A percentile compares a stretch with the other conserved stretches of the same genome.
These are phyloP conservation scores for Drosophila setosimentum DNA, from an alignment of 2,888 invertebrate genomes.

Conservation along the genomic window DNA sequence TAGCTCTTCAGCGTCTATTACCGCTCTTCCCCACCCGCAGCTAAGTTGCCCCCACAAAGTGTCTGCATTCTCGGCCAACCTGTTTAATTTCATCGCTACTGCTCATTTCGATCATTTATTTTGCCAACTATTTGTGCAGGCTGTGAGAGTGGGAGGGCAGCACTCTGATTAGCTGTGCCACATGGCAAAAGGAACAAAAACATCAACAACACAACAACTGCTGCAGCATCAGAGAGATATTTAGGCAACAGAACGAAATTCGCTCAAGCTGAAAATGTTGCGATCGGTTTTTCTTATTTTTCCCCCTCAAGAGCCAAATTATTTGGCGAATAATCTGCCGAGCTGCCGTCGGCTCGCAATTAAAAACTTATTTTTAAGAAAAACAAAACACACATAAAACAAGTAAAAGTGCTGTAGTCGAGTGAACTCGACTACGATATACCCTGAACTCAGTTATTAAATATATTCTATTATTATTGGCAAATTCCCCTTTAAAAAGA, in stretches of 20 bases:
- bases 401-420: too few relatives aligned
- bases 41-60: conserved; percentile 16
- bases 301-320: conserved; percentile 78
- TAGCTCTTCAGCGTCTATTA: not conserved
- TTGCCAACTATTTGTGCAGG: conserved; percentile 56
- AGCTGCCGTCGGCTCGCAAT: conserved; percentile 65
- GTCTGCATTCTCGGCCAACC: conserved; percentile 70
- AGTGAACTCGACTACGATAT: too few relatives aligned
- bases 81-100: conserved; percentile 77
- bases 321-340: conserved; percentile 84
- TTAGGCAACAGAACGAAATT: conserved; percentile 59
- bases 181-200: conserved; percentile 26
- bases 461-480: too few relatives aligned
- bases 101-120: conserved; percentile 79
- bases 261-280: conserved; percentile 62
- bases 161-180: conserved; percentile 58
- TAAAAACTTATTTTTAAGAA: conserved; percentile 79
- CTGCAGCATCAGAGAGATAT: conserved; percentile 39
- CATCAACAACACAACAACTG: conserved; percentile 11
- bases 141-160: not conserved
- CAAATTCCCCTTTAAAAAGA: too few relatives aligned
- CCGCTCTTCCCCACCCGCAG: not conserved
- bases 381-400: conserved; percentile 50
- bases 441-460: too few relatives aligned
- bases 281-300: conserved; percentile 31